Evolutionary conservation across 1,140 invertebrate species (phyloP).

Genomic region (Drosophila mauritiana): DNA sequence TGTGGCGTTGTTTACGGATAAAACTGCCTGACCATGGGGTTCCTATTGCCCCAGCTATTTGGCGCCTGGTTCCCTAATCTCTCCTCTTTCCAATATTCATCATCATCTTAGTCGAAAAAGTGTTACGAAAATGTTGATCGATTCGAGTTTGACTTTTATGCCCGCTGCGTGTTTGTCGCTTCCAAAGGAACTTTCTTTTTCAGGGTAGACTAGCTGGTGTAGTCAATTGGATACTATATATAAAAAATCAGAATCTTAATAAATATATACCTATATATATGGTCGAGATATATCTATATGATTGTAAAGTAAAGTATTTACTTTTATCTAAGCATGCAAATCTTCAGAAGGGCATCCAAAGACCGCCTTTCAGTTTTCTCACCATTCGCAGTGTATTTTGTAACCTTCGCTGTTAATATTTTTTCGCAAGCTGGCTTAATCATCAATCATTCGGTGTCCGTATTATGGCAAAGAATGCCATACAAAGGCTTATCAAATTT

Average conservation of each 20-base stretch:
- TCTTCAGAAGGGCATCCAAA: slow-evolving; percentile 8
- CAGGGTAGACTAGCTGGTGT: background rate
- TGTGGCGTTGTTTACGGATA: slow-evolving; percentile 66
- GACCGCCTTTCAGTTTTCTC: no score
- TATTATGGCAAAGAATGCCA: slow-evolving; percentile 8
- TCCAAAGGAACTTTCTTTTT: background rate
- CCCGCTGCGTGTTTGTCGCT: slow-evolving; percentile 27
- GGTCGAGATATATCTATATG: no score
- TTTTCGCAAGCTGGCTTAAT: slow-evolving; percentile 43
- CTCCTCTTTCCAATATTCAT: slow-evolving; percentile 21
- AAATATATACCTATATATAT: no score
- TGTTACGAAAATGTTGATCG: slow-evolving; percentile 58
- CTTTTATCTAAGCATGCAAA: background rate
- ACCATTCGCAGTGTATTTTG: background rate
- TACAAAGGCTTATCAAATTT: slow-evolving; percentile 42
- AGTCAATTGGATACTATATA: background rate
- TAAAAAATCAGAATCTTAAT: no score
- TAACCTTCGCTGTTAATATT: slow-evolving; percentile 41
- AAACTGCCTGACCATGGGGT: slow-evolving; percentile 40
- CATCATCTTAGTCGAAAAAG: slow-evolving; percentile 32
- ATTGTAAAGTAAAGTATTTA: no score
- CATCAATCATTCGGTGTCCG: slow-evolving; percentile 50
- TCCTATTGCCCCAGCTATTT: slow-evolving; percentile 38
- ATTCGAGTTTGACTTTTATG: slow-evolving; percentile 62
- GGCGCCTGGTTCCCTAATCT: slow-evolving; percentile 33